These are phyloP conservation scores for Atethmia centrago DNA, from an alignment of 2,888 invertebrate genomes.

Conservation along the genomic window DNA sequence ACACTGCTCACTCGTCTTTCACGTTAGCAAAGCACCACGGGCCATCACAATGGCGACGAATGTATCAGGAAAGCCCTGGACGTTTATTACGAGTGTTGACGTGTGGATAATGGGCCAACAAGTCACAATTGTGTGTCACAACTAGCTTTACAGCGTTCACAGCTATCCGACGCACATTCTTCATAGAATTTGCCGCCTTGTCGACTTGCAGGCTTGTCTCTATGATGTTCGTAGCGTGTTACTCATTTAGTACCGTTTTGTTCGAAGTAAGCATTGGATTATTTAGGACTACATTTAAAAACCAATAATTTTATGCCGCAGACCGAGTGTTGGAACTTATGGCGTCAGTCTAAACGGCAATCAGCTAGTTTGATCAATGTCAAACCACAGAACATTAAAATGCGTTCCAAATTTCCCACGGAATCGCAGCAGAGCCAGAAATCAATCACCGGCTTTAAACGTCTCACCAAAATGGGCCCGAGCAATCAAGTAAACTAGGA, in stretches of 20 bases:
- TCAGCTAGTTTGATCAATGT: constrained; percentile 22
- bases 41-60: constrained; percentile 56
- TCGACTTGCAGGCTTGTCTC: constrained; percentile 27
- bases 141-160: constrained; percentile 48
- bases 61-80: constrained; percentile 50
- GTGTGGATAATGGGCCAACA: constrained; percentile 58
- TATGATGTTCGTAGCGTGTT: constrained; percentile 9
- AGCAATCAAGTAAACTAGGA: not conserved
- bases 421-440: constrained; percentile 2
- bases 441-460: constrained; percentile 19
- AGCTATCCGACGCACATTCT: constrained; percentile 52
- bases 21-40: constrained; percentile 65
- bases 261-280: constrained; percentile 1
- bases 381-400: constrained; percentile 16
- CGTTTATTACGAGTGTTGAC: constrained; percentile 57
- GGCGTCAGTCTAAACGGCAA: constrained; percentile 1
- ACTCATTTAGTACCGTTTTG: constrained; percentile 32
- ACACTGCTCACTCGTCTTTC: constrained; percentile 58
- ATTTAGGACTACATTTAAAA: not conserved
- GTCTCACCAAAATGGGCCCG: not conserved
- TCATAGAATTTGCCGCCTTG: constrained; percentile 48
- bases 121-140: constrained; percentile 58
- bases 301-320: not conserved
- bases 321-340: not conserved
- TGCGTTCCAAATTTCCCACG: not conserved